Percentiles rank a stretch among this genome's conserved stretches.
Evolutionary conservation across 1,140 invertebrate genomes (phyloP).

Genomic region (Drosophila funebris): DNA sequence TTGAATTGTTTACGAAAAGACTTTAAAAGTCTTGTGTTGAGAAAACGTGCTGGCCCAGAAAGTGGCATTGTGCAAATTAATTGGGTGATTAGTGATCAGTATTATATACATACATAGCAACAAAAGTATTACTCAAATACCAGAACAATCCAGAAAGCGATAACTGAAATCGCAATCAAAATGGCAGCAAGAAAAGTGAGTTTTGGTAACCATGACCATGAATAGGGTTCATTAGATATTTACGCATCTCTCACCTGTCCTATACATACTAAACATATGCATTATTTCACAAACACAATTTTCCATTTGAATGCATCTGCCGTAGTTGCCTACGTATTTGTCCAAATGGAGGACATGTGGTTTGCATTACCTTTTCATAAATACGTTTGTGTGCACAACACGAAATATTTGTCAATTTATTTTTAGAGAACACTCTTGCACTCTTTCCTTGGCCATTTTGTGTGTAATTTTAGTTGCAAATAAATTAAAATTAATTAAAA

Average conservation of each 20-base stretch:
- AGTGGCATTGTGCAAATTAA: constrained; percentile 62
- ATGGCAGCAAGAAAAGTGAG: constrained; percentile 74
- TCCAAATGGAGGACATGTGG: constrained; percentile 70
- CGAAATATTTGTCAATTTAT: constrained; percentile 74
- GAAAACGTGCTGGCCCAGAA: constrained; percentile 59
- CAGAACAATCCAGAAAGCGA: constrained; percentile 28
- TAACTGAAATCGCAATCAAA: constrained; percentile 3
- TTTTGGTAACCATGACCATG: constrained; percentile 5
- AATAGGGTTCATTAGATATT: not conserved
- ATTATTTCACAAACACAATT: constrained; percentile 17
- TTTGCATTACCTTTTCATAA: constrained; percentile 78
- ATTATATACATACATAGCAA: constrained; percentile 22
- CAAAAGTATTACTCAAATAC: constrained; percentile 48
- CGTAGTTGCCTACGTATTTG: not conserved
- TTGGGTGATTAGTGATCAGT: constrained; percentile 58
- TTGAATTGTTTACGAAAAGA: constrained; percentile 53
- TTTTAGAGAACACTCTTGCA: constrained; percentile 55
- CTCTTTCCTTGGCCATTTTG: constrained; percentile 36
- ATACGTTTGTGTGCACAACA: constrained; percentile 28
- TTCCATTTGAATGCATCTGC: constrained; percentile 32
- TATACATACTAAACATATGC: too few species aligned
- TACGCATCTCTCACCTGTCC: constrained; percentile 3
- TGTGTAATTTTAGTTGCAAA: constrained; percentile 74
- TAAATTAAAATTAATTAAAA: constrained; percentile 81
- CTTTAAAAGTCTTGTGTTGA: constrained; percentile 22